Base-by-base conservation (phyloP, 2,113 vertebrate genomes). In the Nesospiza acunhae region DNA sequence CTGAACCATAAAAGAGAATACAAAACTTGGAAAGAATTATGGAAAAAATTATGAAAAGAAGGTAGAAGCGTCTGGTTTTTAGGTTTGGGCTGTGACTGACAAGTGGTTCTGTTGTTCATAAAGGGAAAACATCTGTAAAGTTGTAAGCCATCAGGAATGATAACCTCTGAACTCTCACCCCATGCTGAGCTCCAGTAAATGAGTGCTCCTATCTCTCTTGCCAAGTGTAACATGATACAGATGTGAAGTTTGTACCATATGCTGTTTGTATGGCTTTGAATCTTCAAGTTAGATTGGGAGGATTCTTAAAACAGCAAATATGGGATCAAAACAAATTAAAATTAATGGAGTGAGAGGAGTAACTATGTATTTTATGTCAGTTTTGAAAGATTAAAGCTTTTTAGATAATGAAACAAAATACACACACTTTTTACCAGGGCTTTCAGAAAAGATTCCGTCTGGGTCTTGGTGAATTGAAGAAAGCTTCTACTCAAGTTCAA, bases 91-190 rank as follows among this genome's bases (percentile, higher is more conserved):
- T 81, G 66, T 93, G 93, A 95, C 47, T 94, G 96, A 95, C 77
- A 91, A 78, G 79, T 0, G 0, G 16, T 56, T 86, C 83, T 94
- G 91, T 59, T 94, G 76, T 85, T 95, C 80, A 58, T 92, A 92
- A 92, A 96, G 46, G 55, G 73, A 93, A 76, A 91, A 93, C 84
- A 84, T 89, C 80, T 92, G 89, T 95, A 93, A 95, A 92, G 78
- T 92, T 96, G 96, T 95, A 96, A 97, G 66, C 50, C 68, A 56
- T 72, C 64, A 95, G 84, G 93, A 89, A 93, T 70, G 90, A 97
- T 96, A 97, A 96, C 95, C 94, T 84, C 77, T 96, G 95, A 89
- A 89, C 97, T 87, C 96, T 95, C 90, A 89, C 88, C 84, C 77
- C 77, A 68, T 35, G 77, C 90, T 93, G 90, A 90, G 94, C 90